Conservation (phyloP, 2,797 vertebrate genomes). For the Halcyon leucocephala region DNA sequence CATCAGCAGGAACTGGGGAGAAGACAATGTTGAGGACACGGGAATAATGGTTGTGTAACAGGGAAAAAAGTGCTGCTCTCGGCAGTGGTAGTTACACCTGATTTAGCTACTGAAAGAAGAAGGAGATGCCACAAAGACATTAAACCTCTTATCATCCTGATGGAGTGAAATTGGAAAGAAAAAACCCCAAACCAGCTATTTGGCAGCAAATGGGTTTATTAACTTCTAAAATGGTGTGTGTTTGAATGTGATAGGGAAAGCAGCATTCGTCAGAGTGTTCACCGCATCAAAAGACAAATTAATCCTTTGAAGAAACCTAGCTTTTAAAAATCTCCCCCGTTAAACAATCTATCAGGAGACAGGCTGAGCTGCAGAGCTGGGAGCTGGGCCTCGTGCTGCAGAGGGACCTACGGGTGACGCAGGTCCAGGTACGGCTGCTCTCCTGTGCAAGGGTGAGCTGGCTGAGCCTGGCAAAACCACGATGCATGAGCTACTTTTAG, state of each 20-base stretch:
- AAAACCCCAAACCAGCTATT: neutral
- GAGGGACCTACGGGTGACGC: neutral
- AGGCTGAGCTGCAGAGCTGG: neutral
- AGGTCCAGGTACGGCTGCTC: neutral
- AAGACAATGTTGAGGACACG: conserved; percentile 6
- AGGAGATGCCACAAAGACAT: conserved; percentile 60
- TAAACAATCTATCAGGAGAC: neutral
- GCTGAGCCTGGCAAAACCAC: neutral
- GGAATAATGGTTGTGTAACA: conserved; percentile 58
- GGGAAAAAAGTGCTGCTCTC: conserved; percentile 57
- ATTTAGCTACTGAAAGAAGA: conserved; percentile 64
- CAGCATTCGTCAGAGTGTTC: conserved; percentile 69
- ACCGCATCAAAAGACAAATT: conserved; percentile 78
- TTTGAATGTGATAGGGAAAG: conserved; percentile 79
- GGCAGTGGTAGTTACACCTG: conserved; percentile 51
- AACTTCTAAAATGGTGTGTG: conserved; percentile 75
- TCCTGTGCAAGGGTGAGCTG: neutral
- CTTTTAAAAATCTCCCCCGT: conserved; percentile 57
- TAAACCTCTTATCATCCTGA: conserved; percentile 79
- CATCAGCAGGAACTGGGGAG: neutral
- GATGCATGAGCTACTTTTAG: neutral
- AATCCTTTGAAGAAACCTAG: conserved; percentile 75
- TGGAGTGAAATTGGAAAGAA: conserved; percentile 47
- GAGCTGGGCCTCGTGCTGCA: neutral
- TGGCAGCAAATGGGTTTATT: conserved; percentile 76